Conservation (phyloP, 1,140 invertebrate genomes). For the Scaptomyza montana region DNA sequence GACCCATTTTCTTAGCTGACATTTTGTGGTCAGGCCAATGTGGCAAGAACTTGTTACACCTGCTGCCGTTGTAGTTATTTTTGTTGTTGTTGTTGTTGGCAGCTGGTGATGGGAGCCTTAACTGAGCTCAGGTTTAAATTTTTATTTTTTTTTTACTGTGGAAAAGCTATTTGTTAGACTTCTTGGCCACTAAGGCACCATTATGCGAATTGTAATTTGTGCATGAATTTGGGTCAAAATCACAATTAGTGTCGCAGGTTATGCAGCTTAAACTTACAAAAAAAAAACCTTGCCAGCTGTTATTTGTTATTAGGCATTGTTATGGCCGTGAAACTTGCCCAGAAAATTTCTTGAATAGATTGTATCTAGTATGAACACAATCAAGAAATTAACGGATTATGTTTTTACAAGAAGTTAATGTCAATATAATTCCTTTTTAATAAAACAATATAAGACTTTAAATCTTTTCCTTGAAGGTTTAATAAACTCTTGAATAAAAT, state of each 20-base stretch:
- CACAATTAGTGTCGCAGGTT: conserved; percentile 68
- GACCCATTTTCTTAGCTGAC: conserved; percentile 73
- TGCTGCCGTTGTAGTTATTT: conserved; percentile 43
- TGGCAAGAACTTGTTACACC: conserved; percentile 79
- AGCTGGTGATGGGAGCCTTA: conserved; percentile 6
- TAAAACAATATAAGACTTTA: background rate
- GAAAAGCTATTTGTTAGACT: conserved; percentile 56
- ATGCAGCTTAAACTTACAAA: conserved; percentile 9
- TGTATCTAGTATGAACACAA: background rate
- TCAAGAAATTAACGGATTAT: background rate
- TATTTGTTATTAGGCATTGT: conserved; percentile 14
- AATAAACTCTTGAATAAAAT: too few relatives aligned
- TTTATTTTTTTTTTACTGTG: conserved; percentile 13
- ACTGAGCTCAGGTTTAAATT: conserved; percentile 9
- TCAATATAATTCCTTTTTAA: background rate
- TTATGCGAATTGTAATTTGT: conserved; percentile 71
- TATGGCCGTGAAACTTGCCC: conserved; percentile 17
- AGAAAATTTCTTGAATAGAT: conserved; percentile 4
- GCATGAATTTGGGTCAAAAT: conserved; percentile 75
- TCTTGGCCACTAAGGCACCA: conserved; percentile 45
- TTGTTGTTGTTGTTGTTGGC: conserved; percentile 7
- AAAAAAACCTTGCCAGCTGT: conserved; percentile 11
- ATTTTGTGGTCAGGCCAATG: conserved; percentile 73
- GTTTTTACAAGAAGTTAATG: background rate
- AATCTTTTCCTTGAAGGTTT: too few relatives aligned